Percentiles rank a stretch among this genome's conserved stretches.
Conservation (phyloP, 2,113 vertebrate species). For the Psettodes erumei region DNA sequence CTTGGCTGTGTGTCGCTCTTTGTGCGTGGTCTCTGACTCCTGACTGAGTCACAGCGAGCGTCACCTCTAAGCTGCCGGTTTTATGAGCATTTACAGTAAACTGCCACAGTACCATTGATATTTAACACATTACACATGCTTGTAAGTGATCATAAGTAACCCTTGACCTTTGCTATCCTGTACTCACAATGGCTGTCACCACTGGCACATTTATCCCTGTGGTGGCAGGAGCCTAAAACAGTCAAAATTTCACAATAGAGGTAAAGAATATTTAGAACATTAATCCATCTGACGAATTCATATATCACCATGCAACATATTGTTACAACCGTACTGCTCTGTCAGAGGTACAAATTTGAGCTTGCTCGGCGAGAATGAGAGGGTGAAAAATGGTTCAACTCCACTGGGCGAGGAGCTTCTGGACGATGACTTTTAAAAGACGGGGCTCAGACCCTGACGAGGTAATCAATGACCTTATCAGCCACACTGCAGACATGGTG, state of each 20-base stretch:
- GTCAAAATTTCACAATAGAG: not conserved
- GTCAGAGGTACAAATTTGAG: not conserved
- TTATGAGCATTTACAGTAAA: not conserved
- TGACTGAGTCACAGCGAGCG: constrained; percentile 10
- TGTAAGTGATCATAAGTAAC: not conserved
- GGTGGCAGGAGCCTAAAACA: not conserved
- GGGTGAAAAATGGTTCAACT: not conserved
- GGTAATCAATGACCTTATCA: not conserved
- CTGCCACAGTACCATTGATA: not conserved
- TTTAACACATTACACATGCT: not conserved
- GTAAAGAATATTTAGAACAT: not conserved
- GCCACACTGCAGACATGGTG: not conserved
- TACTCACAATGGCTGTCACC: not conserved
- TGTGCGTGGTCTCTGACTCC: not conserved
- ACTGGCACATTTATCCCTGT: not conserved
- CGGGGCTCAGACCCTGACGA: not conserved
- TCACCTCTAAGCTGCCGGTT: constrained; percentile 5
- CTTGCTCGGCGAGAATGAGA: not conserved
- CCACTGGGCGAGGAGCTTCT: not conserved
- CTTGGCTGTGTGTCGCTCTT: not conserved
- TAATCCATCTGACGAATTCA: not conserved
- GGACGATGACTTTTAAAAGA: constrained; percentile 1
- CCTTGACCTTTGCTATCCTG: not conserved
- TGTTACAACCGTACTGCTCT: not conserved
- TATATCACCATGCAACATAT: not conserved